Evolutionary conservation across 2,797 vertebrate genomes (phyloP).

Genomic region (Sarcoramphus papa): DNA sequence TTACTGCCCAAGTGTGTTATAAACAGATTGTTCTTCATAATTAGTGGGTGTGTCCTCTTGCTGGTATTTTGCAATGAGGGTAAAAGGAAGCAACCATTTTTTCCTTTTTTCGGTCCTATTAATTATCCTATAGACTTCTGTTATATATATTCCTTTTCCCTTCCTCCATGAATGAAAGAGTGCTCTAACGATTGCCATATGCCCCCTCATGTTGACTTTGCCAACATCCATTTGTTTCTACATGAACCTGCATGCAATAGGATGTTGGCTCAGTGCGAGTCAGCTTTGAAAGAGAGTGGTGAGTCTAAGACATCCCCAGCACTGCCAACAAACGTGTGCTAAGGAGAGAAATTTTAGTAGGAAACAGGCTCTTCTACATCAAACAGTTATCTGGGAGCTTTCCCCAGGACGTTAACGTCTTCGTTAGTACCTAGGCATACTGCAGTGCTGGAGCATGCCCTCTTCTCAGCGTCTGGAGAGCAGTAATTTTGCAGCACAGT

Average conservation of each 20-base stretch:
- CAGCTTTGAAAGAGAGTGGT: neutral
- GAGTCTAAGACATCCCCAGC: neutral
- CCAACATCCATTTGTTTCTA: neutral
- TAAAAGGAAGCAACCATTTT: neutral
- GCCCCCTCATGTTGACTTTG: neutral
- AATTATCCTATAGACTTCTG: neutral
- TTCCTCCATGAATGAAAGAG: neutral
- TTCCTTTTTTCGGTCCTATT: neutral
- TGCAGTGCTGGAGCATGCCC: neutral
- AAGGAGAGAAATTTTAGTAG: neutral
- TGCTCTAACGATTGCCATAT: neutral
- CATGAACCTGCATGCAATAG: neutral
- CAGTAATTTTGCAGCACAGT: neutral
- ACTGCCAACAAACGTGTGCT: neutral
- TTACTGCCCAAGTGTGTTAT: neutral
- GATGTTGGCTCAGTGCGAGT: neutral
- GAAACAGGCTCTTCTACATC: neutral
- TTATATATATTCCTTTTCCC: neutral
- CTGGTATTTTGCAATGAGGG: neutral
- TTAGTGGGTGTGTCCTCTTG: neutral
- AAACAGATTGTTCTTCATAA: neutral
- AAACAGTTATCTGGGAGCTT: neutral
- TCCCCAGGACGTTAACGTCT: neutral
- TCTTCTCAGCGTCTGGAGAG: neutral
- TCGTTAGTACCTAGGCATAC: neutral